Percentiles rank a stretch among this genome's conserved stretches.
These are phyloP conservation scores for Macrobrachium rosenbergii DNA, from an alignment of 1,140 invertebrate genomes.

Conservation along the genomic window DNA sequence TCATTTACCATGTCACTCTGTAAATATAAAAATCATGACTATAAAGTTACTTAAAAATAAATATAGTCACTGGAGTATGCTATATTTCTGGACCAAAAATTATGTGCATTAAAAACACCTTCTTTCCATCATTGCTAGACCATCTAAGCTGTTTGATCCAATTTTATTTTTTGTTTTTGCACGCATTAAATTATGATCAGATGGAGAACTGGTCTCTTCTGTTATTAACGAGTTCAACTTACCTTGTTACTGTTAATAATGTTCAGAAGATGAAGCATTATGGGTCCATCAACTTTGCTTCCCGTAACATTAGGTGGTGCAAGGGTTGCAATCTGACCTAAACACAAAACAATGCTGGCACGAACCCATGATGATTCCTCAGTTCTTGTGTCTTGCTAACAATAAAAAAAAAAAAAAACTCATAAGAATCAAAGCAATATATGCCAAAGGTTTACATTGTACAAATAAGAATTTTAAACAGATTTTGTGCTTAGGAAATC, in stretches of 20 bases:
- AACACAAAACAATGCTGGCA: constrained; percentile 57
- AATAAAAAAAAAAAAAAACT: constrained; percentile 8
- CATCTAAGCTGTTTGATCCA: not conserved
- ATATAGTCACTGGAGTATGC: not conserved
- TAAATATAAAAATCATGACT: not conserved
- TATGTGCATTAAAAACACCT: too few species aligned
- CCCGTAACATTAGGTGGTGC: constrained; percentile 45
- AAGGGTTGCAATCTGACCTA: constrained; percentile 60
- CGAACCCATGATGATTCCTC: constrained; percentile 52
- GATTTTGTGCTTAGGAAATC: too few species aligned
- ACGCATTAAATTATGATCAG: too few species aligned
- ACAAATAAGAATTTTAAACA: too few species aligned
- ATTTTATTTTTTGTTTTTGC: not conserved
- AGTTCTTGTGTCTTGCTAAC: constrained; percentile 45
- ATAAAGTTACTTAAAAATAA: not conserved
- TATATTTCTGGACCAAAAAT: too few species aligned
- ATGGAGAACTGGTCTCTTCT: too few species aligned
- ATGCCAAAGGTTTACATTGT: too few species aligned
- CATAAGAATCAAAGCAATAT: not conserved
- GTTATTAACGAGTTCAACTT: too few species aligned
- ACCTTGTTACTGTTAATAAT: constrained; percentile 67
- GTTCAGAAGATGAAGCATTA: constrained; percentile 66
- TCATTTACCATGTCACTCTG: constrained; percentile 59
- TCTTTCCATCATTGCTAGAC: not conserved
- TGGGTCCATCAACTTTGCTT: constrained; percentile 59